A percentile compares a stretch with the other conserved stretches of the same genome.
Evolutionary conservation across 2,113 vertebrate genomes (phyloP).

Genomic region (Pedetes capensis): DNA sequence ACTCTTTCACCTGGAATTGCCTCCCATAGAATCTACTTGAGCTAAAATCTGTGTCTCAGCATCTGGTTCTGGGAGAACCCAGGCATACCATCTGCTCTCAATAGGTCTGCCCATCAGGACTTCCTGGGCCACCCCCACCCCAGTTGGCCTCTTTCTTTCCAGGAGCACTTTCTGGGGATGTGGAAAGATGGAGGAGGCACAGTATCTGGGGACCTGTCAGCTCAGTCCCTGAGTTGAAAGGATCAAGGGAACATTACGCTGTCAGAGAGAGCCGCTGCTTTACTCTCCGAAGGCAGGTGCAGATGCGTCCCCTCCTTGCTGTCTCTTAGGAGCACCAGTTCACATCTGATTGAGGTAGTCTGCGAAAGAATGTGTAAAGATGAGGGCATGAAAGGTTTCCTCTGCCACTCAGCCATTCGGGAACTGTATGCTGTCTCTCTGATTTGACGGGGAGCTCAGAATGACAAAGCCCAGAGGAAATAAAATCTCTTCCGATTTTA

Average conservation of each 20-base stretch:
- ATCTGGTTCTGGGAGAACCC: neutral
- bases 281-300: neutral
- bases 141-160: neutral
- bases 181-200: neutral
- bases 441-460: neutral
- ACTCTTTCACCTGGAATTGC: too few relatives aligned
- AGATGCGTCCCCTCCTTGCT: neutral
- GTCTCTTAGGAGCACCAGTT: neutral
- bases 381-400: neutral
- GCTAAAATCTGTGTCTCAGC: neutral
- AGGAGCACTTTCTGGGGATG: neutral
- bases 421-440: neutral
- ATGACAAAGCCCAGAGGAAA: neutral
- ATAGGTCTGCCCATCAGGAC: neutral
- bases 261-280: neutral
- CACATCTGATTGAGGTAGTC: neutral
- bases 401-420: neutral
- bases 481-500: constrained; percentile 9
- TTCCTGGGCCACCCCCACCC: neutral
- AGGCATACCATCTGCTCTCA: neutral
- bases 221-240: neutral
- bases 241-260: neutral
- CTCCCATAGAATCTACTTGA: neutral
- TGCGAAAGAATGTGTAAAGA: neutral
- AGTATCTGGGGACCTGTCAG: neutral